Base-by-base conservation (phyloP, 2,797 vertebrate genomes). In the Phrynocephalus guinanensis region DNA sequence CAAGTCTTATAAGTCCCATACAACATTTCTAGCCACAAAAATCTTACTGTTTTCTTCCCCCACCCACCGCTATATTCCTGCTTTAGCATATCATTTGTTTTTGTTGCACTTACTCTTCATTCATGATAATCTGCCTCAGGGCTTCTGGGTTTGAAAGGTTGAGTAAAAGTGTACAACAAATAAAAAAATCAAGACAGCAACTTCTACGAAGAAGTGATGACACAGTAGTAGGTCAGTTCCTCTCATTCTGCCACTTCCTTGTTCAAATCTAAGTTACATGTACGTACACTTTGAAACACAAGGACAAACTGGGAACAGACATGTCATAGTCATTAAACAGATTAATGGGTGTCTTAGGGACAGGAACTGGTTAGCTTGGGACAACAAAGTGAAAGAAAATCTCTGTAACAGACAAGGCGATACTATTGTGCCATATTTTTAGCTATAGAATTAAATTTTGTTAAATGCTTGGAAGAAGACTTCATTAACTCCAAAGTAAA, bases 331-430 rank as follows among this genome's bases (percentile, higher is more conserved):
- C 26, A 3, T 2, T 93, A 94, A 94, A 91, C 88, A 88, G 95
- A 93, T 94, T 95, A 95, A 0, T 0, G 3, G 85, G 89, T 87
- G 2, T 90, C 91, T 78, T 20, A 86, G 88, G 91, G 94, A 92
- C 88, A 94, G 72, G 16, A 92, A 91, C 89, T 75, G 82, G 89
- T 88, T 60, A 88, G 86, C 84, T 78, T 56, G 85, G 89, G 67
- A 93, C 92, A 88, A 95, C 92, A 71, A 85, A 83, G 87, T 0
- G 4, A 92, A 85, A 87, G 88, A 91, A 95, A 94, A 95, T 91
- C 93, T 83, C 89, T 87, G 90, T 86, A 93, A 86, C 63, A 79
- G 84, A 87, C 79, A 85, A 0, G 0, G 15, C 88, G 83, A 1
- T 88, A 86, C 73, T 85, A 15, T 0, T 1, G 8, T 22, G 30